Conservation (phyloP, 2,888 invertebrate species). For the Drosophila stalkeri region DNA sequence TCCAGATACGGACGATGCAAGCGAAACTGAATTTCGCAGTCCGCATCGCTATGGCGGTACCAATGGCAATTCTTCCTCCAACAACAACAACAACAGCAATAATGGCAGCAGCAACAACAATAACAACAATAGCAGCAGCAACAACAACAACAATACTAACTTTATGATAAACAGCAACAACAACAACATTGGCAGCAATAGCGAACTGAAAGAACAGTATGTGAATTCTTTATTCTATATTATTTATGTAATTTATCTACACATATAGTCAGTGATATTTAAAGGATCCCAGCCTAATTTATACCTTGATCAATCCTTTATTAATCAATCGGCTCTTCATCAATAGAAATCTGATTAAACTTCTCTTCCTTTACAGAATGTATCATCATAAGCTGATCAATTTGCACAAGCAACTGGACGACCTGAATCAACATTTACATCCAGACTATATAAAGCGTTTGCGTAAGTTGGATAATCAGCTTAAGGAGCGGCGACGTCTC, state of each 20-base stretch:
- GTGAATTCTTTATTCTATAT: constrained; percentile 23
- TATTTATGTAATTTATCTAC: not conserved
- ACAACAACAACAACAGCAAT: constrained; percentile 53
- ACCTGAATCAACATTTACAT: constrained; percentile 93
- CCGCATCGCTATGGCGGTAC: constrained; percentile 72
- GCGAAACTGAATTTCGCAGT: constrained; percentile 96
- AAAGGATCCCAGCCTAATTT: not conserved
- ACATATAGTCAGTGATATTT: too few relatives aligned
- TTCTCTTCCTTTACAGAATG: constrained; percentile 87
- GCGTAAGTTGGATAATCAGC: constrained; percentile 92
- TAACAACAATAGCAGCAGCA: constrained; percentile 9
- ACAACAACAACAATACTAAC: constrained; percentile 25
- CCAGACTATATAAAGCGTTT: constrained; percentile 94
- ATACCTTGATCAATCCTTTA: too few relatives aligned
- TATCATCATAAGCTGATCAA: constrained; percentile 96
- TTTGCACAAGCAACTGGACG: constrained; percentile 95
- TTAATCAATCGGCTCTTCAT: too few relatives aligned
- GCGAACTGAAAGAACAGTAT: constrained; percentile 85
- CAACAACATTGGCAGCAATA: constrained; percentile 76
- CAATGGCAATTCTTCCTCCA: constrained; percentile 64
- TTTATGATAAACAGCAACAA: constrained; percentile 10
- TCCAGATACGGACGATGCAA: constrained; percentile 97
- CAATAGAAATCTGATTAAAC: not conserved
- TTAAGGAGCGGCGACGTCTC: constrained; percentile 91
- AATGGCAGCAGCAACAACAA: constrained; percentile 4